phyloP scores from a whole-genome alignment of 2,888 invertebrate species.

The Lithophane semibrunnea region DNA sequence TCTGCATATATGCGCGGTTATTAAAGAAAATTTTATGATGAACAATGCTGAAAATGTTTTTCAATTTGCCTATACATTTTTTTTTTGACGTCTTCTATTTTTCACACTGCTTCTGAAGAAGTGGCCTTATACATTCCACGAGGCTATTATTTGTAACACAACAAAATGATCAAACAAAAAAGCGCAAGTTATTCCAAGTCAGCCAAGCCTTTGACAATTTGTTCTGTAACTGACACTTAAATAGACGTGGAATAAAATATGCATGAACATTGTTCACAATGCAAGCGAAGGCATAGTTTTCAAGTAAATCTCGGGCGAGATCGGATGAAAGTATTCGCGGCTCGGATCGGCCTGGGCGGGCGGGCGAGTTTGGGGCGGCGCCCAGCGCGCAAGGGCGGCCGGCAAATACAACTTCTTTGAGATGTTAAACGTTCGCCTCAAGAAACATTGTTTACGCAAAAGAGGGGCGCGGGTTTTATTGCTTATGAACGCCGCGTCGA shows the following conservation, averaged over 20 bases:
- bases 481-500: constrained; percentile 75
- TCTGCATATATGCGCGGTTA: constrained; percentile 15
- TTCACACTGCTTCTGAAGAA: background rate
- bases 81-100: too few species aligned
- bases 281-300: constrained; percentile 56
- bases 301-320: constrained; percentile 53
- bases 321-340: constrained; percentile 58
- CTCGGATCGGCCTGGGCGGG: constrained; percentile 30
- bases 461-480: constrained; percentile 77
- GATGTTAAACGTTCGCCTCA: constrained; percentile 78
- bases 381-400: constrained; percentile 53
- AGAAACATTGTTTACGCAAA: constrained; percentile 78
- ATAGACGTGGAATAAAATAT: constrained; percentile 41
- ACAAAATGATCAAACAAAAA: background rate
- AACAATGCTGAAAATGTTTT: background rate
- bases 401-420: constrained; percentile 75
- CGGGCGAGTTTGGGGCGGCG: constrained; percentile 54
- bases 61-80: too few species aligned
- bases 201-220: constrained; percentile 31
- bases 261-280: constrained; percentile 53
- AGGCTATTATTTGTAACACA: background rate
- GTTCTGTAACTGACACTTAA: constrained; percentile 27
- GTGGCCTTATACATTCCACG: background rate
- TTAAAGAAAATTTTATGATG: background rate
- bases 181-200: constrained; percentile 6